These are phyloP conservation scores for Syrista parreyssii DNA, from an alignment of 2,888 invertebrate genomes.

Conservation along the genomic window DNA sequence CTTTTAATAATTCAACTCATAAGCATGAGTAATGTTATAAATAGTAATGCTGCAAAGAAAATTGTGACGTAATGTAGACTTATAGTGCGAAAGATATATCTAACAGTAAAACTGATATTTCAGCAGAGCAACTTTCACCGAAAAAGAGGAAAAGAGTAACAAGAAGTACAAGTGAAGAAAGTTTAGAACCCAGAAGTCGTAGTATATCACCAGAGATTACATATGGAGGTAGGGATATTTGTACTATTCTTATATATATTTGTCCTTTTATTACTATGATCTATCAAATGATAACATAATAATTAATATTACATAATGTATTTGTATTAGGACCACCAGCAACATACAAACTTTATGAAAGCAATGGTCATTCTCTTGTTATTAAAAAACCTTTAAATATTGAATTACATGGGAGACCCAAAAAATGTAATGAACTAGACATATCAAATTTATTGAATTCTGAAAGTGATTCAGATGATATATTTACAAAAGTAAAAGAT, in stretches of 20 bases:
- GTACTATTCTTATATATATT: neutral
- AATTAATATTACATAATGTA: neutral
- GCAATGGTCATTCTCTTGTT: constrained; percentile 24
- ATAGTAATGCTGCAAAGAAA: neutral
- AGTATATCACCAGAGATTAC: constrained; percentile 32
- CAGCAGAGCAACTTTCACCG: neutral
- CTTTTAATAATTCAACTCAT: neutral
- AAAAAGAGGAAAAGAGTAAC: constrained; percentile 19
- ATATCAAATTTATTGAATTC: constrained; percentile 19
- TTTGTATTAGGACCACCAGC: constrained; percentile 30
- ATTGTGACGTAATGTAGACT: neutral
- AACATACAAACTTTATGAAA: constrained; percentile 27
- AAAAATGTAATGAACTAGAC: constrained; percentile 24
- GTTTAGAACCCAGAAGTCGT: constrained; percentile 17
- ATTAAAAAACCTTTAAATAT: constrained; percentile 32
- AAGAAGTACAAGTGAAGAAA: constrained; percentile 21
- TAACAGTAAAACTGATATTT: neutral
- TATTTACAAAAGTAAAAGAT: constrained; percentile 6
- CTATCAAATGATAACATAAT: neutral
- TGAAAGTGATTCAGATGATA: neutral
- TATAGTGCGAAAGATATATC: neutral
- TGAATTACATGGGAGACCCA: constrained; percentile 5
- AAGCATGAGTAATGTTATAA: neutral
- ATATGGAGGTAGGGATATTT: constrained; percentile 23
- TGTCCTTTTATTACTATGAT: neutral